Conservation (phyloP, 2,113 vertebrate genomes). For the Cinclus cinclus region DNA sequence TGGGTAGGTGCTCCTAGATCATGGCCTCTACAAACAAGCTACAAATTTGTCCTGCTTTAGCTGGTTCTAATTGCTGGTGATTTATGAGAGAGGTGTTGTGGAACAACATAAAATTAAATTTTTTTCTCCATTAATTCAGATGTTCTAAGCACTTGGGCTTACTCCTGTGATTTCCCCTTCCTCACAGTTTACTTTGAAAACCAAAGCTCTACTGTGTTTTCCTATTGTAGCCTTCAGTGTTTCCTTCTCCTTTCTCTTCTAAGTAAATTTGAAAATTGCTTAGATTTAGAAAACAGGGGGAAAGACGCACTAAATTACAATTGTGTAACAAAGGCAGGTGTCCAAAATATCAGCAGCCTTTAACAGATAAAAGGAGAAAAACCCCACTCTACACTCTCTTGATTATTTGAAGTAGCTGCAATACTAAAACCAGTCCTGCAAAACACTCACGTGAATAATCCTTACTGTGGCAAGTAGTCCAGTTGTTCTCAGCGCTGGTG, state of each 20-base stretch:
- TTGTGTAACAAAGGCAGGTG: neutral
- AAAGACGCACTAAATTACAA: neutral
- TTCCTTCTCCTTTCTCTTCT: neutral
- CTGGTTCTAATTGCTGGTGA: neutral
- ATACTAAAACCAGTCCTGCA: neutral
- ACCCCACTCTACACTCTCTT: fast-evolving
- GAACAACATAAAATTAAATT: neutral
- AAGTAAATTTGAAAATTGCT: neutral
- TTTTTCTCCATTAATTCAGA: neutral
- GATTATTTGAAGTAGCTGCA: neutral
- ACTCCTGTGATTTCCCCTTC: neutral
- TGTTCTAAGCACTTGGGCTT: neutral
- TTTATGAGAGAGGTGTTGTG: neutral
- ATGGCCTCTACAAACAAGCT: neutral
- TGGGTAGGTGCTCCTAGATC: neutral
- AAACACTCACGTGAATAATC: neutral
- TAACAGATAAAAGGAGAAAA: neutral
- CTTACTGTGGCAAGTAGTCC: neutral
- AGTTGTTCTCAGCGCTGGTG: neutral
- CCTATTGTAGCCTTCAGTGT: neutral
- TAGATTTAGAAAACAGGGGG: neutral
- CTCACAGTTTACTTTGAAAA: neutral
- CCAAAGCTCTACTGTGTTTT: neutral
- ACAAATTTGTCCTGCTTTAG: neutral
- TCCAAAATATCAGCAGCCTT: neutral